phyloP scores from a whole-genome alignment of 2,888 invertebrate species.

The Nymphalis urticae region DNA sequence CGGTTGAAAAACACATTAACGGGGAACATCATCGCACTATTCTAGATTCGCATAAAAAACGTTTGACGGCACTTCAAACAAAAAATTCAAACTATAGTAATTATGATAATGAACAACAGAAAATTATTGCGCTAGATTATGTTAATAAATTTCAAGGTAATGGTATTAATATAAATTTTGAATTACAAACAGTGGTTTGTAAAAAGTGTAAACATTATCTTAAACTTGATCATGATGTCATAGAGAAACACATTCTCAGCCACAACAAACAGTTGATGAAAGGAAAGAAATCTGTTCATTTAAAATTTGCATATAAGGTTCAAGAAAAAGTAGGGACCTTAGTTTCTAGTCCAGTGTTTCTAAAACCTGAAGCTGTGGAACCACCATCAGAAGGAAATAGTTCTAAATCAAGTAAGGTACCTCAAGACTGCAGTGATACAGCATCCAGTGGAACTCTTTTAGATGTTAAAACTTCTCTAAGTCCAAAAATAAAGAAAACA shows the following conservation, averaged over 20 bases:
- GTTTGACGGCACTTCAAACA: constrained; percentile 24
- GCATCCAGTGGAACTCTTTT: background rate
- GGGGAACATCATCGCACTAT: constrained; percentile 45
- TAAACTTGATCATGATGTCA: constrained; percentile 40
- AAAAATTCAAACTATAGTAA: constrained; percentile 7
- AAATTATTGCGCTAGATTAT: constrained; percentile 39
- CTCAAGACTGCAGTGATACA: background rate
- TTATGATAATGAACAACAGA: constrained; percentile 14
- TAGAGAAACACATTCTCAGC: constrained; percentile 44
- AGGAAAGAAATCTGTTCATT: too few species aligned
- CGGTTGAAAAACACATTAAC: constrained; percentile 34
- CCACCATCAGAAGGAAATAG: background rate
- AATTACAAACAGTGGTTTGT: constrained; percentile 44
- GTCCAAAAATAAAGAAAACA: constrained; percentile 1
- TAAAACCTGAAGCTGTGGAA: background rate
- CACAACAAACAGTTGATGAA: constrained; percentile 39
- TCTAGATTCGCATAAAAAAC: constrained; percentile 44
- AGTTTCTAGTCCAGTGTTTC: background rate
- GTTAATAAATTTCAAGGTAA: constrained; percentile 46
- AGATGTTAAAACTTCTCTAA: background rate
- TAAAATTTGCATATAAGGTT: too few species aligned
- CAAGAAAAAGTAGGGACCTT: background rate
- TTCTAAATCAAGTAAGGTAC: background rate
- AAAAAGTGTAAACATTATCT: constrained; percentile 44
- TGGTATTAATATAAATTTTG: constrained; percentile 48